These are phyloP conservation scores for Phylloscopus collybita DNA, from an alignment of 2,797 vertebrate genomes.

Conservation along the genomic window DNA sequence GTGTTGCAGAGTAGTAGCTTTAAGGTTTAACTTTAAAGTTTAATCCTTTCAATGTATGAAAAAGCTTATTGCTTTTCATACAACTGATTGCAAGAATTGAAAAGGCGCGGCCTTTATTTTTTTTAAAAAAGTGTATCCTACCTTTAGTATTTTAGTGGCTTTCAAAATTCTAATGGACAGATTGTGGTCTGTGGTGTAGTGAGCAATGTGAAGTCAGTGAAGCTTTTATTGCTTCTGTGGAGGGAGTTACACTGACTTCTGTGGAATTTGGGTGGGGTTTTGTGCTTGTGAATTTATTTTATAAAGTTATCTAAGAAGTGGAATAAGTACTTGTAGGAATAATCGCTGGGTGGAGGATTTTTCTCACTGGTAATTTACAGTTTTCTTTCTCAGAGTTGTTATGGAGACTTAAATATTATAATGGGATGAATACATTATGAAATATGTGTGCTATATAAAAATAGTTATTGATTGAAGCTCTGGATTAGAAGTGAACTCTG, in stretches of 20 bases:
- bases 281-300: not conserved
- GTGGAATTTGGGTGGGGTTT: constrained; percentile 21
- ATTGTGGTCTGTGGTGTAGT: not conserved
- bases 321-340: not conserved
- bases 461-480: not conserved
- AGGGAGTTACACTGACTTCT: not conserved
- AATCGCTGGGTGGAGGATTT: not conserved
- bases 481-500: not conserved
- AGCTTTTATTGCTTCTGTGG: not conserved
- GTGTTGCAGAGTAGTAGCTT: not conserved
- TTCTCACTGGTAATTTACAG: not conserved
- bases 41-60: not conserved
- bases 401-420: not conserved
- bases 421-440: not conserved
- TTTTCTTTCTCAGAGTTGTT: not conserved
- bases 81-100: not conserved
- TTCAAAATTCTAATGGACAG: not conserved
- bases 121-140: not conserved
- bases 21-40: not conserved
- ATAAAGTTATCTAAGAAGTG: not conserved
- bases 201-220: not conserved
- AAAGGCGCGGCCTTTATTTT: not conserved
- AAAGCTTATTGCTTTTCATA: not conserved
- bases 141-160: not conserved
- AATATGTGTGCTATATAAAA: not conserved